Base-by-base conservation (phyloP, 2,888 invertebrate genomes). In the Lamellibrachia columna region DNA sequence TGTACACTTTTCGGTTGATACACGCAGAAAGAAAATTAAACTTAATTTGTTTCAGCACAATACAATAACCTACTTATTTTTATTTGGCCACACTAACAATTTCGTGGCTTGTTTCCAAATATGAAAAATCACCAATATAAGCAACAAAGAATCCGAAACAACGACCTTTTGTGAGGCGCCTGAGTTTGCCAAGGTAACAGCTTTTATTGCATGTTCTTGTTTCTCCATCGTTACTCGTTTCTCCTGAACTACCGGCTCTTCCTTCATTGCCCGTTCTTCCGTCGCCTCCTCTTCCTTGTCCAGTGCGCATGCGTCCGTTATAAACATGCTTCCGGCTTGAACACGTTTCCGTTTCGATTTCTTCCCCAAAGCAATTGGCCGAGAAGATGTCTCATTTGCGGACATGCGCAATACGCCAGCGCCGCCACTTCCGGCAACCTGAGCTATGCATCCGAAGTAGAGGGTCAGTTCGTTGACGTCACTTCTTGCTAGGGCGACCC, bases 361-460 rank as follows among this genome's bases (percentile, higher is more conserved):
- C 75, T 15, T 75, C 75, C 75, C 22, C 75, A 75, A 75, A 75
- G 75, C 75, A 75, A 22, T 11, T 53, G 91, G 91, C 22, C 53
- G 15, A 40, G 55, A 52, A 40, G 52, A 40, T 22, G 53, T 22
- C n/a, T 91, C 55, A 40, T 55, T 22, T 52, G 6, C 40, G 55
- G 28, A 53, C 91, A 91, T 91, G 91, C 53, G 91, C 53, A 55
- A 22, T 40, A 91, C 4, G 53, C 91, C 91, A 53, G 91, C 91
- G 91, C 91, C 91, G 55, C 91, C 91, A 40, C 28, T 91, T 52
- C 91, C 91, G 53, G 91, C 53, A 11, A 55, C 91, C 15, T 55
- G 53, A 40, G 91, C n/a, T 40, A 91, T 15, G n/a, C 91, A 91
- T 52, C 91, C 91, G 55, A 91, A 91, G 91, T 53, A 91, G 53